Base-by-base conservation (phyloP, 1,140 invertebrate genomes). In the Zaprionus africanus region DNA sequence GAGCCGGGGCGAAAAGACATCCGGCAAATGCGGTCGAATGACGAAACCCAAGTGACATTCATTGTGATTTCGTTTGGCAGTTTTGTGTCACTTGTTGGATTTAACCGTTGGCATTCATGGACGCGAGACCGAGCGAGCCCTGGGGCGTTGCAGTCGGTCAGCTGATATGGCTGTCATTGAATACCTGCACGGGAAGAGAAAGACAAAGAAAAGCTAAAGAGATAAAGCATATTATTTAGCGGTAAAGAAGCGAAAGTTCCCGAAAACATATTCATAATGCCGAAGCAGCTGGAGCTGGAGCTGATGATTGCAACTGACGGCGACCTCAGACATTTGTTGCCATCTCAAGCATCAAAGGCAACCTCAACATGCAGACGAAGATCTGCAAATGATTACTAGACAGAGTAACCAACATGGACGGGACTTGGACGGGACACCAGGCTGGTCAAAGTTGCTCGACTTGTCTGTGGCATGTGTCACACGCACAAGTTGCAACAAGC, bases 31-130 rank as follows among this genome's bases (percentile, higher is more conserved):
- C 69, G 84, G 70, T 76, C 73, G 81, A 81, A 72, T 81, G 84
- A 87, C 81, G 85, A 90, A 84, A 90, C 85, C 79, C 78, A 73
- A 84, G 82, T 88, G 86, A 85, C 87, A 85, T 87, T 91, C 77
- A 90, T 90, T 76, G 81, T 84, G 84, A 88, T 88, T 84, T 87
- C 81, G 81, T 76, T 88, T 90, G 84, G 85, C 85, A 90, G 79
- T 90, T 88, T 76, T 79, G 75, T 85, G 86, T 92, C 90, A 91
- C 92, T 92, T 87, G 81, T 85, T 77, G 79, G 65, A 78, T 82
- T 83, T 70, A 79, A 74, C 64, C 76, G 76, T 78, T 79, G 86
- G 62, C 78, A 57, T 38, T 61, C 65, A 81, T 81, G 62, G 19
- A 51, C 19, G 19, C 17, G 19, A 22, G 17, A 31, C 31, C 31